Evolutionary conservation across 1,140 invertebrate species (phyloP), one percentile per base, ranked within the genome.

Genomic region (Chrysomallon squamiferum): DNA sequence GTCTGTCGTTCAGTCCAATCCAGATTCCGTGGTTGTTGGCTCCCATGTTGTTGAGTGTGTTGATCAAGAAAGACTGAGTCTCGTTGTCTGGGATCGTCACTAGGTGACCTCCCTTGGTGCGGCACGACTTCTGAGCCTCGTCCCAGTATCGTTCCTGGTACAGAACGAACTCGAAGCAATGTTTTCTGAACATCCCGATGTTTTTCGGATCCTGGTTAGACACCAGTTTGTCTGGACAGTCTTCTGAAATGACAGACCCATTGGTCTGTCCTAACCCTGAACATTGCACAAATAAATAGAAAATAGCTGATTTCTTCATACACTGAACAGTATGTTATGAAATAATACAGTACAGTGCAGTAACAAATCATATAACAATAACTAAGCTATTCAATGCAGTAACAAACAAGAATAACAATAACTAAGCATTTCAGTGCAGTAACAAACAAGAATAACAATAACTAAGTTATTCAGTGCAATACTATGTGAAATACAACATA

Each of bases 21-120:
- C 45, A 47, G 45, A 47, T 47, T n/a, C 45, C 45, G 45, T 47
- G 45, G n/a, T 6, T 47, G n/a, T n/a, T 47, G 45, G 45, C n/a
- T 47, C 25, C 25, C 15, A 47, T n/a, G 11, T 22, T 47, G 45
- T n/a, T 20, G 15, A 47, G 45, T 18, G 45, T 20, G 15, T 3
- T 47, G n/a, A 20, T 22, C n/a, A 47, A 47, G 45, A 47, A 47
- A 20, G n/a, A 20, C 25, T 47, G 45, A 5, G 45, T 47, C n/a
- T n/a, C 45, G 2, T 20, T n/a, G 45, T 47, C 45, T n/a, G 3
- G n/a, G 45, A 47, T 22, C n/a, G 45, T 47, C 13, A 22, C 45
- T 47, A 47, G 25, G 9, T n/a, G 25, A 47, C 45, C 45, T n/a
- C 45, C 45, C 45, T 47, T 47, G 45, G 4, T n/a, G 45, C 6